Conservation (phyloP, 2,888 invertebrate species). For the Chaetogeoica ovagalla region DNA sequence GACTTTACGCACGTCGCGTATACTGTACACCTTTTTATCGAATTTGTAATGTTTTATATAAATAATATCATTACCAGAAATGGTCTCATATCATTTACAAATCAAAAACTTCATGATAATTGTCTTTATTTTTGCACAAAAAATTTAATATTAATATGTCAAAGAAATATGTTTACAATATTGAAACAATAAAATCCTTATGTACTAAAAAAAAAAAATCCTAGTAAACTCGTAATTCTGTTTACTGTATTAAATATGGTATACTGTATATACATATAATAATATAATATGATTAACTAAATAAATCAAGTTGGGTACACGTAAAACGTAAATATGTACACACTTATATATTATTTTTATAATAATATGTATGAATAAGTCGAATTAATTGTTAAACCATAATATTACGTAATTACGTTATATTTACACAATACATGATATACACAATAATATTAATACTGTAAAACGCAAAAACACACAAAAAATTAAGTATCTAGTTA, state of each 20-base stretch:
- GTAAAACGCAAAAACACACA: slow-evolving; percentile 21
- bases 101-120: slow-evolving; percentile 7
- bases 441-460: background rate
- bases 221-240: slow-evolving; percentile 39
- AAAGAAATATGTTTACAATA: slow-evolving; percentile 22
- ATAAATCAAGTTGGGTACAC: slow-evolving; percentile 17
- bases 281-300: slow-evolving; percentile 17
- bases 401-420: slow-evolving; percentile 1
- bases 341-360: background rate
- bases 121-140: slow-evolving; percentile 40
- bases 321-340: slow-evolving; percentile 7
- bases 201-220: slow-evolving; percentile 1
- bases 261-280: slow-evolving; percentile 17
- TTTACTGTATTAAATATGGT: slow-evolving; percentile 16
- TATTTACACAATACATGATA: slow-evolving; percentile 24
- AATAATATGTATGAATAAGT: background rate
- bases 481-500: slow-evolving; percentile 20
- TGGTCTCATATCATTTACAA: background rate
- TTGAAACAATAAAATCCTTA: slow-evolving; percentile 31
- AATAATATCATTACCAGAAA: no score
- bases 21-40: no score
- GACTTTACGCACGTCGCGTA: no score
- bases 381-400: slow-evolving; percentile 10
- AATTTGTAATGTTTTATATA: no score
- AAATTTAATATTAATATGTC: slow-evolving; percentile 19